These are phyloP conservation scores for Picus viridis DNA, from an alignment of 2,797 vertebrate genomes.

Conservation along the genomic window DNA sequence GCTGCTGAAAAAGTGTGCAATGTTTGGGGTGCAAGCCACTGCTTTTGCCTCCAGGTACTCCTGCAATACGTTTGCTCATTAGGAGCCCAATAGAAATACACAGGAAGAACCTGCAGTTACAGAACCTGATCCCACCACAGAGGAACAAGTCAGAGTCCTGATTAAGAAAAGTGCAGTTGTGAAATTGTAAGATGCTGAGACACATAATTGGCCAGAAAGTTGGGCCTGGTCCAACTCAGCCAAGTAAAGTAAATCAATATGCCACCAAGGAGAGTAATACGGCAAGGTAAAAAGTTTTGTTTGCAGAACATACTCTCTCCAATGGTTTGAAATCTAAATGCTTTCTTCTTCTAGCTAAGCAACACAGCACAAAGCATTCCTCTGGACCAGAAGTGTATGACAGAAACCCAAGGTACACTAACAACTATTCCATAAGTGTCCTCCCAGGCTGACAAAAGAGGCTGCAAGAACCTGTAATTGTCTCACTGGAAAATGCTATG, in stretches of 20 bases:
- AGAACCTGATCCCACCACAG: neutral
- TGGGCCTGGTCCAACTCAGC: neutral
- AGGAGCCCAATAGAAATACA: neutral
- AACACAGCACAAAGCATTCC: neutral
- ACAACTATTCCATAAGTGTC: neutral
- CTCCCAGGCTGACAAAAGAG: neutral
- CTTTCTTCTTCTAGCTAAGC: neutral
- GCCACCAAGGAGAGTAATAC: slow-evolving; percentile 17
- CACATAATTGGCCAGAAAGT: neutral
- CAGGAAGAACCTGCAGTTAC: neutral
- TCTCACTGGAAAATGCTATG: neutral
- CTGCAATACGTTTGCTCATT: neutral
- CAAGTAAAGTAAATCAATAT: slow-evolving; percentile 17
- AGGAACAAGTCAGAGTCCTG: slow-evolving; percentile 2
- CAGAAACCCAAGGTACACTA: neutral
- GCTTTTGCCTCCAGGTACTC: neutral
- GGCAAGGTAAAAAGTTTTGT: neutral
- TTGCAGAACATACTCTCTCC: neutral
- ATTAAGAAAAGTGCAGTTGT: neutral
- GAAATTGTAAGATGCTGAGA: neutral
- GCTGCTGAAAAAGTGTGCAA: neutral
- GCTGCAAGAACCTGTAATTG: neutral
- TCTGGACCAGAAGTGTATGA: neutral
- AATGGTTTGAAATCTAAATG: neutral
- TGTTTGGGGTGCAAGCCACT: rapidly evolving